Base-by-base conservation (phyloP, 2,113 vertebrate species). In the Zosterops japonicus region DNA sequence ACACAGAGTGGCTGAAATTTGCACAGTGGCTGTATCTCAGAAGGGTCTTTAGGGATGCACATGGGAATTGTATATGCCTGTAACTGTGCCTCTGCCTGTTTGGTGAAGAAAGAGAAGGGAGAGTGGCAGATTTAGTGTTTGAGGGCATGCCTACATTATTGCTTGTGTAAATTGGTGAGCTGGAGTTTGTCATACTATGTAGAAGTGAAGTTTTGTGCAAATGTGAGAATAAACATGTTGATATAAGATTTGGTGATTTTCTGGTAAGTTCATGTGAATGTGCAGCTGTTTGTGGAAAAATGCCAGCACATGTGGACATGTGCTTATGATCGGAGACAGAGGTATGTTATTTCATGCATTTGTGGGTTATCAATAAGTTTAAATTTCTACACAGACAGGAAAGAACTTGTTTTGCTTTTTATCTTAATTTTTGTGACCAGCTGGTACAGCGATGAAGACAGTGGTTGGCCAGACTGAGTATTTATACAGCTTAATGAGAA, bases 401-500 rank as follows among this genome's bases (percentile, higher is more conserved):
- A 56, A 78, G 5, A 56, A 67, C 2, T n/a, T 82, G 64, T 65
- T 81, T 82, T 89, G 41, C 17, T 52, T 89, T 63, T 67, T 69
- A n/a, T 60, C 31, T 81, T 39, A 55, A 13, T 59, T 68, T 92
- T 69, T 64, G 44, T 90, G 67, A 81, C 42, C 68, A 86, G 33
- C 72, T 94, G 84, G 60, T 92, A 27, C 49, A 85, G 49, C 69
- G 52, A 11, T 42, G 87, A 81, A 83, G 87, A 49, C 89, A 91
- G 81, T 52, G 52, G 60, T 89, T 88, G 90, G 42, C 44, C 24
- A 31, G 53, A 13, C 67, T 65, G n/a, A 49, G 19, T 90, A 52
- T 95, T 95, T 90, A 44, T 27, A 56, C 17, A 93, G 83, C 41
- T 90, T 76, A 86, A 74, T 70, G 63, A 88, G 39, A 90, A 90